Percentiles rank a stretch among this genome's conserved stretches.
Evolutionary conservation across 2,888 invertebrate species (phyloP).

Genomic region (Lacanobia oleracea): DNA sequence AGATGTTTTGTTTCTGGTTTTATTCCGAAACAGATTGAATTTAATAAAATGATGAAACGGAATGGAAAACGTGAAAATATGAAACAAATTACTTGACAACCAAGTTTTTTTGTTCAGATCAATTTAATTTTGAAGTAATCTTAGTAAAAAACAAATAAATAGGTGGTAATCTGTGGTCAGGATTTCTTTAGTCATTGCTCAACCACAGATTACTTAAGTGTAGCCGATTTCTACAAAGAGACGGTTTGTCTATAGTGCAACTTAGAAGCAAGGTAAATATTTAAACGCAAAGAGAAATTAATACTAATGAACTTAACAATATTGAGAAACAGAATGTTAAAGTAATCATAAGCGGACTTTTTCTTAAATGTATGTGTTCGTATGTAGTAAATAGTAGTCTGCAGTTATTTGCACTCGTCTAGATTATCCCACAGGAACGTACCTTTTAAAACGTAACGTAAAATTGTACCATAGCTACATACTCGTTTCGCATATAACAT

Average conservation of each 20-base stretch:
- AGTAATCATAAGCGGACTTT: not conserved
- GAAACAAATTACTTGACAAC: not conserved
- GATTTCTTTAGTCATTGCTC: slow-evolving; percentile 40
- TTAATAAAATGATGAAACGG: slow-evolving; percentile 4
- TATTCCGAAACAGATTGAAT: not conserved
- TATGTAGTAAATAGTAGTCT: too few species aligned
- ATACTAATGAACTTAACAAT: not conserved
- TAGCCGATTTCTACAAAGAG: slow-evolving; percentile 44
- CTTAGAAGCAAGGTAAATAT: slow-evolving; percentile 16
- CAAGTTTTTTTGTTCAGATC: slow-evolving; percentile 9
- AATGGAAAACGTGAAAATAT: slow-evolving; percentile 15
- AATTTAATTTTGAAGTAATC: slow-evolving; percentile 11
- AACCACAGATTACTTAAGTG: slow-evolving; percentile 52
- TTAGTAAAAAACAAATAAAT: slow-evolving; percentile 1
- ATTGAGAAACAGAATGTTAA: not conserved
- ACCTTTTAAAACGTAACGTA: too few species aligned
- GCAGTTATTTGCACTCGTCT: too few species aligned
- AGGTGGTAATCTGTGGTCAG: slow-evolving; percentile 38
- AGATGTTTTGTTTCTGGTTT: slow-evolving; percentile 16
- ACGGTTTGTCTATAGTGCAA: not conserved
- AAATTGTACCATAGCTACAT: too few species aligned
- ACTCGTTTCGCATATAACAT: too few species aligned
- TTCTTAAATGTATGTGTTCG: too few species aligned
- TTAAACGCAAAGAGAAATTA: slow-evolving; percentile 12
- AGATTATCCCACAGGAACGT: too few species aligned